These are phyloP conservation scores for Carposina sasakii DNA, from an alignment of 1,140 invertebrate genomes.

Conservation along the genomic window DNA sequence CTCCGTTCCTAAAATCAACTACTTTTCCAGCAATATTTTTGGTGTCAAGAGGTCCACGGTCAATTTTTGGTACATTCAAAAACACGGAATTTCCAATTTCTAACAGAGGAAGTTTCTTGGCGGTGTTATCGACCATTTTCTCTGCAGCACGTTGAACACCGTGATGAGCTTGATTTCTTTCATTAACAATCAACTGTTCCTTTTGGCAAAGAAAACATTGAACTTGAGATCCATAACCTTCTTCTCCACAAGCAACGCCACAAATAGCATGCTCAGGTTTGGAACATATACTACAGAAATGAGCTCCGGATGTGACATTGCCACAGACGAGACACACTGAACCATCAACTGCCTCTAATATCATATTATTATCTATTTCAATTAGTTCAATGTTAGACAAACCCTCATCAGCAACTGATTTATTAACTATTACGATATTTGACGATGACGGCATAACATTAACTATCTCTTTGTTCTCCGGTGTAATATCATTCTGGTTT, in stretches of 20 bases:
- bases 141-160: constrained; percentile 19
- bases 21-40: constrained; percentile 21
- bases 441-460: constrained; percentile 1
- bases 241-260: constrained; percentile 11
- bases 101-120: constrained; percentile 15
- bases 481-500: not conserved
- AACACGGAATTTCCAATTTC: constrained; percentile 13
- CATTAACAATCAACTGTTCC: constrained; percentile 8
- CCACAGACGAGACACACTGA: constrained; percentile 9
- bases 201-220: constrained; percentile 12
- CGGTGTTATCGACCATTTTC: constrained; percentile 13
- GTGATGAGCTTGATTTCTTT: constrained; percentile 16
- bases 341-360: not conserved
- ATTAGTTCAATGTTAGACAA: not conserved
- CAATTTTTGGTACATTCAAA: constrained; percentile 19
- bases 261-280: constrained; percentile 15
- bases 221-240: constrained; percentile 15
- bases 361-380: not conserved
- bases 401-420: not conserved
- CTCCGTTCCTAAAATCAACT: constrained; percentile 13
- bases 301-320: constrained; percentile 8
- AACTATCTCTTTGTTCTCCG: constrained; percentile 7
- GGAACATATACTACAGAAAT: constrained; percentile 7
- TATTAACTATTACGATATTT: not conserved
- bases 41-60: constrained; percentile 17